phyloP scores from a whole-genome alignment of 2,888 invertebrate species.

The Frankliniella fusca region DNA sequence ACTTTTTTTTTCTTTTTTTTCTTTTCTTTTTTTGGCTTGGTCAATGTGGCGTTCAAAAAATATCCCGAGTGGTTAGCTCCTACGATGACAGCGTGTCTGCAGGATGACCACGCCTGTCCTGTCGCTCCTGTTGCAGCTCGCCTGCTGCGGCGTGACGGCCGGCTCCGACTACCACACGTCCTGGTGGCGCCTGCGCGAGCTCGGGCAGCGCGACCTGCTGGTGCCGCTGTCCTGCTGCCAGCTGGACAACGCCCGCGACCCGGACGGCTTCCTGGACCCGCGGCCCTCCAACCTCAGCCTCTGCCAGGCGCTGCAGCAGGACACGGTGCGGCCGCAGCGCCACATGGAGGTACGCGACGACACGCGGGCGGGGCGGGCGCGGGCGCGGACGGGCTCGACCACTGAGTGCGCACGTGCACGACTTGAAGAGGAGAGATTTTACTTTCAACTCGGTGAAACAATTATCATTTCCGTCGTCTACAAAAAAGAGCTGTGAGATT shows the following conservation, averaged over 20 bases:
- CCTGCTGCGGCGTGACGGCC: conserved; percentile 75
- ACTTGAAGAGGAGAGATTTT: too few relatives aligned
- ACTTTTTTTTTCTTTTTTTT: too few relatives aligned
- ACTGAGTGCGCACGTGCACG: too few relatives aligned
- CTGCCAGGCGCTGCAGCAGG: conserved; percentile 63
- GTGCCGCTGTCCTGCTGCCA: conserved; percentile 65
- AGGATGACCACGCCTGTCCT: background rate
- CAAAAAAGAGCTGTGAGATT: too few relatives aligned
- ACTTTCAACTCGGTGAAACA: too few relatives aligned
- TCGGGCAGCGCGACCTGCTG: conserved; percentile 51
- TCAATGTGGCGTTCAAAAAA: too few relatives aligned
- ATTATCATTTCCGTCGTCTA: too few relatives aligned
- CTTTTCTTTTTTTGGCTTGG: too few relatives aligned
- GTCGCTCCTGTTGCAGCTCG: conserved; percentile 54
- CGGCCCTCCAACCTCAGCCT: conserved; percentile 64
- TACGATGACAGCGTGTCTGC: too few relatives aligned
- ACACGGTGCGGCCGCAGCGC: conserved; percentile 55
- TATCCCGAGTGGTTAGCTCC: too few relatives aligned
- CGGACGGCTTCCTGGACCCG: conserved; percentile 63
- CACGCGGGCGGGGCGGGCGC: too few relatives aligned
- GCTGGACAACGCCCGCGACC: conserved; percentile 55
- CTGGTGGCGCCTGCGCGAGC: conserved; percentile 69
- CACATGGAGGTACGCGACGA: conserved; percentile 58
- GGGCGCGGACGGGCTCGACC: too few relatives aligned
- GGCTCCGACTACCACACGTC: conserved; percentile 77